Evolutionary conservation across 1,140 invertebrate genomes (phyloP), one percentile per base, ranked within the genome.

Genomic region (Colletes latitarsis): DNA sequence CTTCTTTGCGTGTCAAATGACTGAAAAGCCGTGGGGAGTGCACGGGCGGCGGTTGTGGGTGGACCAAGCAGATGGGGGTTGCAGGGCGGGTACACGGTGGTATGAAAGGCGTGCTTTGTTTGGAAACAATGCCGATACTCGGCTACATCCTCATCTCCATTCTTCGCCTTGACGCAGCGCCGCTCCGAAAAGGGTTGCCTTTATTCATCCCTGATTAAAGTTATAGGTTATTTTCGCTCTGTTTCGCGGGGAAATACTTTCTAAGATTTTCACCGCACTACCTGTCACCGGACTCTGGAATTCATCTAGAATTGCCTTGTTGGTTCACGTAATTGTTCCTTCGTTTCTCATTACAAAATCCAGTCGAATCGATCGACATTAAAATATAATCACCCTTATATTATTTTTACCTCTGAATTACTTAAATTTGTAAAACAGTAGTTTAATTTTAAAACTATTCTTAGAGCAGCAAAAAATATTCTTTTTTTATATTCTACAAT

Each of bases 1-100:
- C 92, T 93, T 93, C 93, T 93, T 93, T 93, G 92, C 92, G 92
- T 93, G 93, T 93, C 93, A 93, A 93, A 93, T 93, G 91, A 93
- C 90, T 92, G 92, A 93, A 92, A 91, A 92, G 91, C 91, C 84
- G 90, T 75, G 82, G 88, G 89, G 88, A 86, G 90, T 89, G 82
- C 81, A 85, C 87, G 88, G 84, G 84, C 43, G 53, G 77, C 60
- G 81, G 82, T 77, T 81, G 84, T 81, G 81, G 89, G 81, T 81
- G 83, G 88, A 81, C 70, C 72, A 64, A 75, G 81, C 73, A 81
- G 74, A 79, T 79, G 79, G 64, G 80, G 83, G 86, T 68, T 83
- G 84, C 71, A 64, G 75, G 72, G 81, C 75, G 88, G 82, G 88
- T 87, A 84, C 88, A 90, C 86, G 87, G 88, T 89, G 89, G 90